These are phyloP conservation scores for Pterocles gutturalis DNA, from an alignment of 2,113 vertebrate species.

Conservation along the genomic window DNA sequence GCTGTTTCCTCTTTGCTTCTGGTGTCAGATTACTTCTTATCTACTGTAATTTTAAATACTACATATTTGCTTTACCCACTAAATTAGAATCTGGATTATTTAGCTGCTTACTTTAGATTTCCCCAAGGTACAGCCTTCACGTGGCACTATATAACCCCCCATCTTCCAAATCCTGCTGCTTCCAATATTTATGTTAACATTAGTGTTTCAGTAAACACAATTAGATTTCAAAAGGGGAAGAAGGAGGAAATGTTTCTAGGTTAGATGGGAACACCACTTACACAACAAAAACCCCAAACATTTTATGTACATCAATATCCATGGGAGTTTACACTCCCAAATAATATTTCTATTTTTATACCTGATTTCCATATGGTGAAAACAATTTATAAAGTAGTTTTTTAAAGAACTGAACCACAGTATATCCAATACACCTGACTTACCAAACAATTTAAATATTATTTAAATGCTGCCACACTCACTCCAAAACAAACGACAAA, in stretches of 20 bases:
- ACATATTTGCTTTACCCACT: conserved; percentile 61
- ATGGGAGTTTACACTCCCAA: accelerated
- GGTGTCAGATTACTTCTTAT: conserved; percentile 69
- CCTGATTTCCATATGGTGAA: neutral
- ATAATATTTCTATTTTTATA: accelerated
- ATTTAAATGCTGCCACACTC: neutral
- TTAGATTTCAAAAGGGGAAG: neutral
- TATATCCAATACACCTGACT: accelerated
- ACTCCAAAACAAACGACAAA: neutral
- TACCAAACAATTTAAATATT: neutral
- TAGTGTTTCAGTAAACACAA: neutral
- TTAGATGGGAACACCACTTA: neutral
- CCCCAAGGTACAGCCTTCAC: conserved; percentile 68
- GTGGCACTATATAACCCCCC: neutral
- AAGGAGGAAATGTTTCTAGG: neutral
- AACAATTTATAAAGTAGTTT: neutral
- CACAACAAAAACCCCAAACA: neutral
- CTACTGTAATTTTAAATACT: conserved; percentile 62
- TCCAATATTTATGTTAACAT: neutral
- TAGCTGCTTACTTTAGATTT: conserved; percentile 69
- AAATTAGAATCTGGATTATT: conserved; percentile 80
- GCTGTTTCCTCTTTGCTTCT: conserved; percentile 15
- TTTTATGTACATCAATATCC: neutral
- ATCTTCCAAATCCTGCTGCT: conserved; percentile 51
- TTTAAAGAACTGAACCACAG: neutral